Evolutionary conservation across 2,797 vertebrate genomes (phyloP), one percentile per base, ranked within the genome.

Genomic region (Epinephelus coioides): DNA sequence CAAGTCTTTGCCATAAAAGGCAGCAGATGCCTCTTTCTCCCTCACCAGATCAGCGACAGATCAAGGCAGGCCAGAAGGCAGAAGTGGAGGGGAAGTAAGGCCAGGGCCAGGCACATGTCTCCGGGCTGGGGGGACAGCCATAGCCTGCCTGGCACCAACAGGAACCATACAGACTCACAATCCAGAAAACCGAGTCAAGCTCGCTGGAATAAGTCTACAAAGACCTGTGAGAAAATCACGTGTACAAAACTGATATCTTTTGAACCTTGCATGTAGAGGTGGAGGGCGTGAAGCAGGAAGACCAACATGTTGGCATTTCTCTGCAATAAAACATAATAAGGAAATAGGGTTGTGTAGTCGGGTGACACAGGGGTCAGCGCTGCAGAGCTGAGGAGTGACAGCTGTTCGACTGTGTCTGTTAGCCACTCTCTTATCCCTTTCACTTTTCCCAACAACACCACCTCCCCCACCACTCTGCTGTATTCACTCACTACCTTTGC

Each of bases 1-100:
- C 87, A 82, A 91, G 75, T 87, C 85, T 92, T 95, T 86, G 86
- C 95, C 95, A 95, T 95, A 95, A 95, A 95, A 95, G 95, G 94
- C 89, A 93, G 91, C 88, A 86, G 88, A 90, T 86, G 85, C 76
- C 73, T 87, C 83, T 46, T 89, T 88, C 83, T 70, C 69, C 65
- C 69, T 79, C 72, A 79, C 86, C 88, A 90, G 86, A 93, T 78
- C 87, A 81, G 78, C 40, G 72, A 51, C 71, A 80, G 75, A 86
- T 86, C 84, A 80, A 83, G 83, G 86, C 86, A 89, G 78, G 17
- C 82, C 78, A 86, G 66, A 79, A 86, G 78, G 75, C 83, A 73
- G 38, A 71, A 69, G 79, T 19, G 34, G 63, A 86, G 82, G 77
- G 73, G 73, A 86, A 77, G 70, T 73, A 72, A 89, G 80, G 82